A percentile compares a stretch with the other conserved stretches of the same genome.
Conservation (phyloP, 2,888 invertebrate species). For the Erpobdella octoculata region DNA sequence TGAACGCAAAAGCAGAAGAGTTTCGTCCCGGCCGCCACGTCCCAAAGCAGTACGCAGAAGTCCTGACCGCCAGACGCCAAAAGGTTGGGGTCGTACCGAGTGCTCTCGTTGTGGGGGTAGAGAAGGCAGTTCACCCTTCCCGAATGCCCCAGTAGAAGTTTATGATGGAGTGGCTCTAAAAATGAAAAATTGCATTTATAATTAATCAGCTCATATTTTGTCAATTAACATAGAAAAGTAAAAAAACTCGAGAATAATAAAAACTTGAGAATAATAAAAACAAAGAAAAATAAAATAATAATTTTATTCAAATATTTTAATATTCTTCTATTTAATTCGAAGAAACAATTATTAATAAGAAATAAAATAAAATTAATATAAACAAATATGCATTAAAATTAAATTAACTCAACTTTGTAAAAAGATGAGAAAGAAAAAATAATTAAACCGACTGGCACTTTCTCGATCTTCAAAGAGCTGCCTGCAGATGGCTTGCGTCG, state of each 20-base stretch:
- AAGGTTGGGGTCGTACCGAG: conserved; percentile 57
- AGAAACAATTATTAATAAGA: too few relatives aligned
- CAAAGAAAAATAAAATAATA: too few relatives aligned
- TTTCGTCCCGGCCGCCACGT: conserved; percentile 76
- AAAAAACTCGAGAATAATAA: neutral
- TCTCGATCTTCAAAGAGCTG: conserved; percentile 64
- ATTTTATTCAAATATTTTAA: too few relatives aligned
- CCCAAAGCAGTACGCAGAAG: conserved; percentile 94
- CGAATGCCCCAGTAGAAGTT: conserved; percentile 64
- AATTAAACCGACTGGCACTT: too few relatives aligned
- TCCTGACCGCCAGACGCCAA: conserved; percentile 91
- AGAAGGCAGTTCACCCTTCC: conserved; percentile 87
- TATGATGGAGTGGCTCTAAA: conserved; percentile 34
- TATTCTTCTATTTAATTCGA: too few relatives aligned
- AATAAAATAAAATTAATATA: too few relatives aligned
- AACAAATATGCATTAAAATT: too few relatives aligned
- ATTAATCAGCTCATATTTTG: neutral
- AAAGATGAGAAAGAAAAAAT: neutral
- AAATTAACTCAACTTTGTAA: too few relatives aligned
- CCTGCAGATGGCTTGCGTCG: conserved; percentile 85
- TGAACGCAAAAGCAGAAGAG: conserved; percentile 93
- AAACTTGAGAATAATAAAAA: too few relatives aligned
- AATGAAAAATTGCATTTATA: neutral
- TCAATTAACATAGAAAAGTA: neutral
- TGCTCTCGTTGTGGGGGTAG: conserved; percentile 80